These are phyloP conservation scores for Zelleria hepariella DNA, from an alignment of 2,888 invertebrate genomes.

Conservation along the genomic window DNA sequence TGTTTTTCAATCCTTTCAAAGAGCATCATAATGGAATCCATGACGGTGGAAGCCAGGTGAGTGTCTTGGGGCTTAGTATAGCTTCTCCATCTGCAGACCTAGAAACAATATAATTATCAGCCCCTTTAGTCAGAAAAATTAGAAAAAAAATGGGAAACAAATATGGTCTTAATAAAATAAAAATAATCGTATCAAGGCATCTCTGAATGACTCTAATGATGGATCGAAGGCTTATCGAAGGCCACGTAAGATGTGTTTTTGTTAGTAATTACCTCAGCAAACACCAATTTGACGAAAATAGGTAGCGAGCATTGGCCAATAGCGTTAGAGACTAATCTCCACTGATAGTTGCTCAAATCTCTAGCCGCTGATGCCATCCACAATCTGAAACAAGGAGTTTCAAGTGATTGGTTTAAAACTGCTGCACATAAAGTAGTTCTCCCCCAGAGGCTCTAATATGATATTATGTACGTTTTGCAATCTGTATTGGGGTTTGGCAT, in stretches of 20 bases:
- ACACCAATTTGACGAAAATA: slow-evolving; percentile 96
- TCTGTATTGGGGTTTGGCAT: no score
- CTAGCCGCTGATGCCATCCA: slow-evolving; percentile 94
- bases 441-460: no score
- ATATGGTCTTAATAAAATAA: no score
- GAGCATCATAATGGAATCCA: slow-evolving; percentile 97
- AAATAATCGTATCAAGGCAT: no score
- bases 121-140: background rate
- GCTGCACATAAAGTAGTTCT: no score
- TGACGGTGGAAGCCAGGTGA: slow-evolving; percentile 92
- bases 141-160: no score
- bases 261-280: slow-evolving; percentile 80
- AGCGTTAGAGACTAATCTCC: slow-evolving; percentile 94
- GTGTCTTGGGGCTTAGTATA: slow-evolving; percentile 96
- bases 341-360: slow-evolving; percentile 93
- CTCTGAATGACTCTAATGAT: background rate
- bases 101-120: slow-evolving; percentile 1
- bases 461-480: no score
- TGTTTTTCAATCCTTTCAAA: slow-evolving; percentile 97
- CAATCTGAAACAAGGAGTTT: slow-evolving; percentile 66
- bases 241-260: no score
- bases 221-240: no score
- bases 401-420: no score
- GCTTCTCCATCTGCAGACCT: slow-evolving; percentile 95
- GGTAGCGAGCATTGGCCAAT: slow-evolving; percentile 94